Evolutionary conservation across 2,797 vertebrate genomes (phyloP).

Genomic region (Aselliscus stoliczkanus): DNA sequence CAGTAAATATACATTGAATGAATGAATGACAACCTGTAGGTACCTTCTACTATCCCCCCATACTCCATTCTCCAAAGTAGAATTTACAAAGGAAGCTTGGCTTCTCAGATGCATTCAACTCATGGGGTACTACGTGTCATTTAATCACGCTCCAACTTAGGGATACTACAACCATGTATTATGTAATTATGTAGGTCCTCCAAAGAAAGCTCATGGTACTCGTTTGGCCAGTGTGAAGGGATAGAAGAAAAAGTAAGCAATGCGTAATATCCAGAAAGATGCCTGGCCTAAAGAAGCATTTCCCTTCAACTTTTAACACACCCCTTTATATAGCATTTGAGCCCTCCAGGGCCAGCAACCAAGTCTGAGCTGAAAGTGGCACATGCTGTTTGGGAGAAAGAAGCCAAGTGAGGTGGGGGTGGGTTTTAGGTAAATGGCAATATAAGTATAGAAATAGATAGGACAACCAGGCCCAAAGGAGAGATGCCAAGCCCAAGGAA

Average conservation of each 20-base stretch:
- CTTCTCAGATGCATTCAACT: neutral
- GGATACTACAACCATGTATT: neutral
- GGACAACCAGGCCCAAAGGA: neutral
- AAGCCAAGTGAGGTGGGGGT: neutral
- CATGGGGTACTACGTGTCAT: neutral
- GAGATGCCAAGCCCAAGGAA: slow-evolving; percentile 19
- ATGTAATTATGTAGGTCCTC: neutral
- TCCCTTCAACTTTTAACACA: neutral
- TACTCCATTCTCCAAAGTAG: neutral
- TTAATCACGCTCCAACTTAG: neutral
- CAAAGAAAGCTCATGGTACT: neutral
- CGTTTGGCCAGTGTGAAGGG: neutral
- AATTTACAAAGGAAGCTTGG: neutral
- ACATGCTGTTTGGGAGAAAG: slow-evolving; percentile 32
- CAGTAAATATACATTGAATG: neutral
- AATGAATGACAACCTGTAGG: neutral
- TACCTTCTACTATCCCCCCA: neutral
- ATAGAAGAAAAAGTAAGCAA: neutral
- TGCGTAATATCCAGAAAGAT: neutral
- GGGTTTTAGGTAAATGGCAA: neutral
- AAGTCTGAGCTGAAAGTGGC: slow-evolving; percentile 32
- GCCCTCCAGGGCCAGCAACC: neutral
- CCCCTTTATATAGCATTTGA: neutral
- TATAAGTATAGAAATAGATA: slow-evolving; percentile 39
- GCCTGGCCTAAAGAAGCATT: neutral